Percentiles rank a stretch among this genome's conserved stretches.
Evolutionary conservation across 2,888 invertebrate species (phyloP).

Genomic region (Meiosimyza decipiens): DNA sequence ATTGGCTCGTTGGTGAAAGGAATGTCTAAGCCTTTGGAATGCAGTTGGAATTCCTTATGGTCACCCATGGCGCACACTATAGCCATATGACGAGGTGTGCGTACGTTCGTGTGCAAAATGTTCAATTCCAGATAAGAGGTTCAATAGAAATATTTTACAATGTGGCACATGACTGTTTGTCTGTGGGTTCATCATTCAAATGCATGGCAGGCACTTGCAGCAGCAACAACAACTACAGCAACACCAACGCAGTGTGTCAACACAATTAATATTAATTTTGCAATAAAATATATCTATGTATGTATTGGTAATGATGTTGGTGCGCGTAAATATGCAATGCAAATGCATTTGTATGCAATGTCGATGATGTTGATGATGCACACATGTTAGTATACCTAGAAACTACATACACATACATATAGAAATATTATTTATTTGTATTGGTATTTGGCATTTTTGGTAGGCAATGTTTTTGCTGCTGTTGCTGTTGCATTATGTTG

Average conservation of each 20-base stretch:
- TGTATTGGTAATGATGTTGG: background rate
- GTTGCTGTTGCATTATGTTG: too few species aligned
- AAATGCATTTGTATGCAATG: conserved; percentile 1
- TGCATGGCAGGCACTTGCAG: background rate
- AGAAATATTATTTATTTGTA: too few species aligned
- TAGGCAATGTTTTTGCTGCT: too few species aligned
- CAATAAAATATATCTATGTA: conserved; percentile 23
- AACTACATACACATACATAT: too few species aligned
- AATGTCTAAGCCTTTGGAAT: too few species aligned
- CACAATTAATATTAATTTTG: conserved; percentile 31
- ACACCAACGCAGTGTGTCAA: conserved; percentile 25
- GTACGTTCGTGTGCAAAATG: background rate
- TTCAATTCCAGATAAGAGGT: conserved; percentile 25
- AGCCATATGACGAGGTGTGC: background rate
- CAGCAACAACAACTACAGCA: background rate
- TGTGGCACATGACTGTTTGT: background rate
- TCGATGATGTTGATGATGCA: background rate
- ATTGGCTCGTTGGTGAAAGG: too few species aligned
- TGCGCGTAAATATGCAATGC: background rate
- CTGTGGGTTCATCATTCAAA: background rate
- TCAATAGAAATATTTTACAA: conserved; percentile 27
- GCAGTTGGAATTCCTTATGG: too few species aligned
- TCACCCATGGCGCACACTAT: background rate
- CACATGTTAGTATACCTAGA: background rate
- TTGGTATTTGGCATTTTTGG: too few species aligned